These are phyloP conservation scores for Nesometra sesokonis DNA, from an alignment of 35 echinoderm and acorn worm genomes.

Conservation along the genomic window DNA sequence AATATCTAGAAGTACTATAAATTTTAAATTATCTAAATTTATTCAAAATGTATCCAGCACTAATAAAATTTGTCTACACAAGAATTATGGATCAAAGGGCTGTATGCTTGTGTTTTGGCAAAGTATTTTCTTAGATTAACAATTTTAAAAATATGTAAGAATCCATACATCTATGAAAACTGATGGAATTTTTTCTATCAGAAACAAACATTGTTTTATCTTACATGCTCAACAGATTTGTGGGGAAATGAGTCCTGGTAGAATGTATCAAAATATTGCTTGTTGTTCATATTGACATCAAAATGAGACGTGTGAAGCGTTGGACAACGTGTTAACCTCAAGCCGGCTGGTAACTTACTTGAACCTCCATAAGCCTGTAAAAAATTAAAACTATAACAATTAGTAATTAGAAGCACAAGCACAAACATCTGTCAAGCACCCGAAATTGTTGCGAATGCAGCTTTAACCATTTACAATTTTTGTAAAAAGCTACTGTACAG, in stretches of 20 bases:
- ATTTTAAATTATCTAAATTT: too few species aligned
- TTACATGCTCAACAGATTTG: constrained; percentile 53
- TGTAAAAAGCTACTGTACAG: too few species aligned
- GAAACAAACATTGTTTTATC: constrained; percentile 1
- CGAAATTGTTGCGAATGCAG: too few species aligned
- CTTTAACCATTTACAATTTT: too few species aligned
- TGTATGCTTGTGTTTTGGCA: too few species aligned
- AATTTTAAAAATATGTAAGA: not conserved
- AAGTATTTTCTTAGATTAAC: not conserved
- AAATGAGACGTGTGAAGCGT: constrained; percentile 82
- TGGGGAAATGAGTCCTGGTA: constrained; percentile 39
- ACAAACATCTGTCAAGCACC: too few species aligned
- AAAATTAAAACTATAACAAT: not conserved
- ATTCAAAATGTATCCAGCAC: too few species aligned
- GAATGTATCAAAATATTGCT: constrained; percentile 36
- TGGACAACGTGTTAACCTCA: constrained; percentile 47
- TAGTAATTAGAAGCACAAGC: too few species aligned
- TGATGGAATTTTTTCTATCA: not conserved
- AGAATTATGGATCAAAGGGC: too few species aligned
- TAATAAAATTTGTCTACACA: too few species aligned
- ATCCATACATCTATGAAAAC: too few species aligned
- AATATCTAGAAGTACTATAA: too few species aligned
- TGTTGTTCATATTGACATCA: constrained; percentile 63
- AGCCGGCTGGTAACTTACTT: constrained; percentile 16
- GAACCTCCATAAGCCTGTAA: constrained; percentile 62